phyloP scores from a whole-genome alignment of 2,888 invertebrate genomes.

The Harpalus rubripes region DNA sequence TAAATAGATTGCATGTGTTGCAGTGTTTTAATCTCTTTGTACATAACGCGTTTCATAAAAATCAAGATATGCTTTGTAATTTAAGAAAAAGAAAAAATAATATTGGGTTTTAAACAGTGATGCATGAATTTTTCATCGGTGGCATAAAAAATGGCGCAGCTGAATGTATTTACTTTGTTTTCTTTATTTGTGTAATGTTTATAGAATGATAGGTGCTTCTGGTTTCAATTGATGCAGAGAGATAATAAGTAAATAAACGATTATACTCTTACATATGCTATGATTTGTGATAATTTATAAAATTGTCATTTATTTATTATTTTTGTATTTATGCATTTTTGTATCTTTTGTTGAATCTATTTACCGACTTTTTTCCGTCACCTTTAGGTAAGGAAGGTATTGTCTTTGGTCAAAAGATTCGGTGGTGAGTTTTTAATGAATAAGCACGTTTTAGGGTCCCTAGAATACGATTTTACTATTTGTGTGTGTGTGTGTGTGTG shows the following conservation, averaged over 20 bases:
- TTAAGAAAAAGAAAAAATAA: slow-evolving; percentile 21
- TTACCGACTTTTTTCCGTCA: too few species aligned
- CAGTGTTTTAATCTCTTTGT: slow-evolving; percentile 34
- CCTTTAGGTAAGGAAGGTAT: too few species aligned
- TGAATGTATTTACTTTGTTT: background rate
- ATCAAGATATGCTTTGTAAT: slow-evolving; percentile 25
- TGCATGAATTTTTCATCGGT: slow-evolving; percentile 12
- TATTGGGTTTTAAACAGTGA: background rate
- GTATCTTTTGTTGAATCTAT: too few species aligned
- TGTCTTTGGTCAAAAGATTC: too few species aligned
- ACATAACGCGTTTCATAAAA: slow-evolving; percentile 21
- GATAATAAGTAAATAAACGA: background rate
- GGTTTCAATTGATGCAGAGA: background rate
- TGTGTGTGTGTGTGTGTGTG: too few species aligned
- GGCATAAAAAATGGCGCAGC: background rate
- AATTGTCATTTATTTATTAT: too few species aligned
- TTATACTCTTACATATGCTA: too few species aligned
- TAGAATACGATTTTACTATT: too few species aligned
- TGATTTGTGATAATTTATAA: too few species aligned
- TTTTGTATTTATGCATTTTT: too few species aligned
- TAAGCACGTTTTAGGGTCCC: too few species aligned
- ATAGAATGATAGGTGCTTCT: background rate
- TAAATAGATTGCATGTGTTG: slow-evolving; percentile 50
- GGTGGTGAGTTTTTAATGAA: too few species aligned
- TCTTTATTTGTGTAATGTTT: background rate